Base-by-base conservation (phyloP, 2,113 vertebrate genomes). In the Manacus vitellinus region DNA sequence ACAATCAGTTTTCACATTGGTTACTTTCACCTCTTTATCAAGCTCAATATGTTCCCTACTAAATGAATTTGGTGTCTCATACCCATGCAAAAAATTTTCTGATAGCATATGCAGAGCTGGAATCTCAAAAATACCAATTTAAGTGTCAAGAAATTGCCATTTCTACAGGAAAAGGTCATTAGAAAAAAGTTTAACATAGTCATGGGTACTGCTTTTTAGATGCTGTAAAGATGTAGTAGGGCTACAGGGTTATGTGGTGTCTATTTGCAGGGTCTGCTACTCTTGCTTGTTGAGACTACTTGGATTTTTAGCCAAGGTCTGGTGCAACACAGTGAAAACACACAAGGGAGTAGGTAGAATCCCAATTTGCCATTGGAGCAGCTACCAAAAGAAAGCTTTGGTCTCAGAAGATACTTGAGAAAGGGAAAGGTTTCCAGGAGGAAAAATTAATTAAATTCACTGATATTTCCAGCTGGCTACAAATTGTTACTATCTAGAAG, bases 311-410 rank as follows among this genome's bases (percentile, higher is more conserved):
- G 56, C 18, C 1, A 4, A 43, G 39, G 3, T 61, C 44, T 75
- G 18, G 7, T 49, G 8, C 0, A 0, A 76, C 4, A 1, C 6
- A 4, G 5, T n/a, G 39, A 79, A 75, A 85, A 61, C 20, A 52
- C 31, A 56, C 14, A 4, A 17, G 33, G 24, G 9, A 70, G 37
- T 3, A 55, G 19, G 24, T n/a, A 70, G 25, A 92, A 56, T 66
- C 44, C n/a, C 66, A 31, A 17, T 52, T 72, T 78, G 31, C 12
- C 37, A 23, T 11, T 16, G 10, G 7, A 81, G 18, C 5, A 62
- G 12, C 54, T 92, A 25, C 4, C 22, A 35, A 58, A 80, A 75
- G 46, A 63, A 25, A 54, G 0, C 6, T 58, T 54, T 74, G 11
- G 23, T 74, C 47, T 72, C 56, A 49, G 78, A 75, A 47, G 49